phyloP scores from a whole-genome alignment of 2,113 vertebrate species.

The Caracal caracal region DNA sequence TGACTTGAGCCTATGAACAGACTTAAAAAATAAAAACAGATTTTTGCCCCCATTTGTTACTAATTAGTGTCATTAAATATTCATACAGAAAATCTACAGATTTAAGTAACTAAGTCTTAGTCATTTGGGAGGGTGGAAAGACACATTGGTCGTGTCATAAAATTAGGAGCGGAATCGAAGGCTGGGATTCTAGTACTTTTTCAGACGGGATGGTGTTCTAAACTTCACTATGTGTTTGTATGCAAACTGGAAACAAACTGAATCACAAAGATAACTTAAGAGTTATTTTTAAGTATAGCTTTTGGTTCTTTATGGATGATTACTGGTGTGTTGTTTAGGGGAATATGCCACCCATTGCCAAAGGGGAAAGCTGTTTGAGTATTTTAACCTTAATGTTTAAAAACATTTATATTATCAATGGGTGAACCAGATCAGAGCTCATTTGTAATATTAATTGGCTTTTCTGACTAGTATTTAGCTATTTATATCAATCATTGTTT shows the following conservation, averaged over 20 bases:
- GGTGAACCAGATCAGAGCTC: not conserved
- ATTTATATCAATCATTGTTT: not conserved
- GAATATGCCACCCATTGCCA: not conserved
- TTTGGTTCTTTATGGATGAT: not conserved
- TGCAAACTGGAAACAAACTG: not conserved
- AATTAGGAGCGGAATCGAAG: not conserved
- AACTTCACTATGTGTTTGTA: not conserved
- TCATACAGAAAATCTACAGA: not conserved
- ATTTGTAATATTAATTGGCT: not conserved
- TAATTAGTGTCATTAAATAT: not conserved
- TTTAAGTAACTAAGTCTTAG: not conserved
- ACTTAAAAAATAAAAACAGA: not conserved
- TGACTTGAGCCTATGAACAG: not conserved
- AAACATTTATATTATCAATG: not conserved
- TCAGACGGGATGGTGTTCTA: not conserved
- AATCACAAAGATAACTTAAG: not conserved
- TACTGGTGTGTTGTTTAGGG: not conserved
- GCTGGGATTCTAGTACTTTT: not conserved
- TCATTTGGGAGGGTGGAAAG: not conserved
- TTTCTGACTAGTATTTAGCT: not conserved
- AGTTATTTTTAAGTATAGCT: not conserved
- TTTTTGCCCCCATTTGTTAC: not conserved
- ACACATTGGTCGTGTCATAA: not conserved
- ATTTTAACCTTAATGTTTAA: not conserved
- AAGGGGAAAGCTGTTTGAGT: not conserved